Percentiles rank a stretch among this genome's conserved stretches.
These are phyloP conservation scores for Diceros bicornis DNA, from an alignment of 2,797 vertebrate genomes.

Conservation along the genomic window DNA sequence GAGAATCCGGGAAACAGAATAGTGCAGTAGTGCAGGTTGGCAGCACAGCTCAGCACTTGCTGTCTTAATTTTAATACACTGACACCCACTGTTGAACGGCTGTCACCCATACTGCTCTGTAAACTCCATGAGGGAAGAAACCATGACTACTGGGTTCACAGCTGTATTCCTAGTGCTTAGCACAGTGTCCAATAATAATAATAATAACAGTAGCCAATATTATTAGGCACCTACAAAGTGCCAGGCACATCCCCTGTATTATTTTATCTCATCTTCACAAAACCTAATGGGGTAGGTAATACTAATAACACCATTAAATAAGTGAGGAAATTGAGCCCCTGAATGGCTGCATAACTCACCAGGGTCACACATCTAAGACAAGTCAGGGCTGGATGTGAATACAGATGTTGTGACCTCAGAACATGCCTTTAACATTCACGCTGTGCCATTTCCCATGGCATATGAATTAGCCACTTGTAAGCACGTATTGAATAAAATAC, in stretches of 20 bases:
- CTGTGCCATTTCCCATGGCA: background rate
- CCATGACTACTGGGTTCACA: background rate
- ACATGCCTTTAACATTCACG: background rate
- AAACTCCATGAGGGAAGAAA: background rate
- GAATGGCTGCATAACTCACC: background rate
- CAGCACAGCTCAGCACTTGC: background rate
- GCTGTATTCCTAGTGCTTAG: background rate
- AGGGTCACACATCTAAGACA: background rate
- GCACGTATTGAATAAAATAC: background rate
- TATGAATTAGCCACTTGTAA: background rate
- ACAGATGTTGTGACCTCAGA: background rate
- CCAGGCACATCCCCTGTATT: background rate
- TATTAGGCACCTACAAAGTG: background rate
- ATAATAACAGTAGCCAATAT: background rate
- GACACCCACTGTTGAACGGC: background rate
- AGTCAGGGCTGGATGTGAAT: background rate
- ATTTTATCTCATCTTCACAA: background rate
- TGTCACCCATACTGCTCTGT: background rate
- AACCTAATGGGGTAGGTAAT: background rate
- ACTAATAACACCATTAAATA: background rate
- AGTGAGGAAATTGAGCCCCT: background rate
- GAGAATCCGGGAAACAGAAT: background rate
- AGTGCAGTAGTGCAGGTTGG: rapidly evolving
- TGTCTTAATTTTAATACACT: background rate
- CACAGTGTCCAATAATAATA: background rate